A percentile compares a stretch with the other conserved stretches of the same genome.
Conservation (phyloP, 2,797 vertebrate species). For the Danio kyathit region DNA sequence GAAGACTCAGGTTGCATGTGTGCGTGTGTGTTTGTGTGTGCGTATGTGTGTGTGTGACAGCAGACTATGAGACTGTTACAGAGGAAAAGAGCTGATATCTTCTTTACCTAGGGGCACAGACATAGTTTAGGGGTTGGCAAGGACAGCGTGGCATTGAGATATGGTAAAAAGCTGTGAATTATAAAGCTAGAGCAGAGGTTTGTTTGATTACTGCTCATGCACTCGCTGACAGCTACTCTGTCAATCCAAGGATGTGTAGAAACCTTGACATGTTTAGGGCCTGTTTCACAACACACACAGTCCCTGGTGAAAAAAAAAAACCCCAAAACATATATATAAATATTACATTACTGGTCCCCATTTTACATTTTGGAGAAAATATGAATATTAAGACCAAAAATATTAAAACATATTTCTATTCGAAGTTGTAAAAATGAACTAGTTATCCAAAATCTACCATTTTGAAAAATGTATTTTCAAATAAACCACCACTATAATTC, state of each 20-base stretch:
- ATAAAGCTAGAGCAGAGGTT: constrained; percentile 26
- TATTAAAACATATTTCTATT: too few relatives aligned
- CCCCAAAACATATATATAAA: too few relatives aligned
- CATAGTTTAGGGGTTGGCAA: constrained; percentile 30
- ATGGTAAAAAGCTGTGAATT: constrained; percentile 43
- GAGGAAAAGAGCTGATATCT: constrained; percentile 47
- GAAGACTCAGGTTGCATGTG: constrained; percentile 32
- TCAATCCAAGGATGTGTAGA: constrained; percentile 49
- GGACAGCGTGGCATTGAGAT: constrained; percentile 36
- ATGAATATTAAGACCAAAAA: neutral
- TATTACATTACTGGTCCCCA: neutral
- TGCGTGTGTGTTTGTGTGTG: constrained; percentile 21
- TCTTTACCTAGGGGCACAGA: constrained; percentile 42
- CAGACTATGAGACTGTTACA: constrained; percentile 26
- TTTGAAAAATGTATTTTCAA: too few relatives aligned
- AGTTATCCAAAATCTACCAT: too few relatives aligned
- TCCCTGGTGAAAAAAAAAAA: neutral
- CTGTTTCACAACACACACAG: constrained; percentile 17
- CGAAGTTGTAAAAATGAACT: too few relatives aligned
- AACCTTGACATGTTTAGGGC: constrained; percentile 35
- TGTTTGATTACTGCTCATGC: constrained; percentile 44
- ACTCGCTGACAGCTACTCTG: constrained; percentile 43
- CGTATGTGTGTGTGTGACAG: constrained; percentile 23
- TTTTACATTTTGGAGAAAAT: neutral
- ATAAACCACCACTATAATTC: too few relatives aligned